Conservation (phyloP, 2,888 invertebrate species). For the Hecatera dysodea region DNA sequence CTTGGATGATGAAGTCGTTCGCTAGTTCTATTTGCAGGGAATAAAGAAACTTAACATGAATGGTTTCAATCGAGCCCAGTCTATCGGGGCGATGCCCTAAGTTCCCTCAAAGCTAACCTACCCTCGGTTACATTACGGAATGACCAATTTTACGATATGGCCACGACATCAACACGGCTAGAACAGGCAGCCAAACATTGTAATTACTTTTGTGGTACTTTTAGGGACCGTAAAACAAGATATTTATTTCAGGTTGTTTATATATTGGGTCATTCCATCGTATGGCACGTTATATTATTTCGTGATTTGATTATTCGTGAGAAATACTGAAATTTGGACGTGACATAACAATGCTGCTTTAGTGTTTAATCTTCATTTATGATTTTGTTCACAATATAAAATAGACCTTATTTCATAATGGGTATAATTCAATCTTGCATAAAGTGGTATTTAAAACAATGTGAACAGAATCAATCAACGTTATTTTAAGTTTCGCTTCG, state of each 20-base stretch:
- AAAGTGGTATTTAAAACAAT: conserved; percentile 12
- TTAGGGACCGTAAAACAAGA: neutral
- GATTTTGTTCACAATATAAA: conserved; percentile 57
- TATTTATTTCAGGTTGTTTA: neutral
- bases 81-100: too few species aligned
- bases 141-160: too few species aligned
- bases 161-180: neutral
- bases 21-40: too few species aligned
- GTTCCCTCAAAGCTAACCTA: too few species aligned
- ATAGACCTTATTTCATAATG: neutral
- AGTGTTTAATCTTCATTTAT: conserved; percentile 51
- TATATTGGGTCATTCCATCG: neutral
- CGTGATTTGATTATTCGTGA: too few species aligned
- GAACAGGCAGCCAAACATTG: neutral
- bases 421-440: neutral
- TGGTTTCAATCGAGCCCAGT: too few species aligned
- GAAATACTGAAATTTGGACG: conserved; percentile 30
- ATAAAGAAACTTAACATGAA: too few species aligned
- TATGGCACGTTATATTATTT: neutral
- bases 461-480: conserved; percentile 52
- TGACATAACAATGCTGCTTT: conserved; percentile 57
- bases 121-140: too few species aligned
- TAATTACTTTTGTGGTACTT: neutral
- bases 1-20: too few species aligned
- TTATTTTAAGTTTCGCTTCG: conserved; percentile 64